These are phyloP conservation scores for Mycteria americana DNA, from an alignment of 2,797 vertebrate genomes.

Conservation along the genomic window DNA sequence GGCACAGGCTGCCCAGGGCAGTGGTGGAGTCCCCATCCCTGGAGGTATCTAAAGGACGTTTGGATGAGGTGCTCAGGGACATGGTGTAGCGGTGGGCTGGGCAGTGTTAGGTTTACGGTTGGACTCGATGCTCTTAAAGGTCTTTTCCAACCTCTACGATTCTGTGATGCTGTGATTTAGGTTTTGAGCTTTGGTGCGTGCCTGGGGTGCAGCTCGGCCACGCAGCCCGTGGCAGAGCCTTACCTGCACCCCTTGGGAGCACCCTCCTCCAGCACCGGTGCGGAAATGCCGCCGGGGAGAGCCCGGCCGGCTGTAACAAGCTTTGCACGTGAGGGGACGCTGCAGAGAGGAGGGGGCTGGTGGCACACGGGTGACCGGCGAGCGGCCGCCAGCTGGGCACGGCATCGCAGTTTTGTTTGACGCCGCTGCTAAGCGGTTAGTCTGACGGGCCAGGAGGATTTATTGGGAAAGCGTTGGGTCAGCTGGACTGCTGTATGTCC, in stretches of 20 bases:
- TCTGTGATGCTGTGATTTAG: not conserved
- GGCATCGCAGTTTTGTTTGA: accelerated
- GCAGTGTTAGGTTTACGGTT: too few relatives aligned
- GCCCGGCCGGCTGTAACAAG: not conserved
- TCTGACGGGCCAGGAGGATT: not conserved
- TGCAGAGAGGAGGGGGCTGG: not conserved
- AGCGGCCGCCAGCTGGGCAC: not conserved
- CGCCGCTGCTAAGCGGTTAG: too few relatives aligned
- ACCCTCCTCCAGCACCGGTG: not conserved
- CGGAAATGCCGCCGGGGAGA: not conserved
- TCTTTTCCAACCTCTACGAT: too few relatives aligned
- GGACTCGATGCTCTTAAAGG: too few relatives aligned
- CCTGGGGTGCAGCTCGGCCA: not conserved
- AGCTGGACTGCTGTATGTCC: not conserved
- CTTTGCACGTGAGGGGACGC: not conserved
- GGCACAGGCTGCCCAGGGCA: too few relatives aligned
- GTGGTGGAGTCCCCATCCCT: too few relatives aligned
- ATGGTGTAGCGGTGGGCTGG: too few relatives aligned
- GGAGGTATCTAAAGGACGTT: too few relatives aligned
- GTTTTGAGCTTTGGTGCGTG: not conserved
- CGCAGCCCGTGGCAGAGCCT: not conserved
- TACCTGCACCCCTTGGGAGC: not conserved
- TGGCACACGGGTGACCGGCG: not conserved
- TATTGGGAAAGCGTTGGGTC: not conserved
- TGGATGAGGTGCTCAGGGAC: too few relatives aligned